Evolutionary conservation across 1,140 invertebrate species (phyloP), one percentile per base, ranked within the genome.

Genomic region (Lordiphosa clarofinis): DNA sequence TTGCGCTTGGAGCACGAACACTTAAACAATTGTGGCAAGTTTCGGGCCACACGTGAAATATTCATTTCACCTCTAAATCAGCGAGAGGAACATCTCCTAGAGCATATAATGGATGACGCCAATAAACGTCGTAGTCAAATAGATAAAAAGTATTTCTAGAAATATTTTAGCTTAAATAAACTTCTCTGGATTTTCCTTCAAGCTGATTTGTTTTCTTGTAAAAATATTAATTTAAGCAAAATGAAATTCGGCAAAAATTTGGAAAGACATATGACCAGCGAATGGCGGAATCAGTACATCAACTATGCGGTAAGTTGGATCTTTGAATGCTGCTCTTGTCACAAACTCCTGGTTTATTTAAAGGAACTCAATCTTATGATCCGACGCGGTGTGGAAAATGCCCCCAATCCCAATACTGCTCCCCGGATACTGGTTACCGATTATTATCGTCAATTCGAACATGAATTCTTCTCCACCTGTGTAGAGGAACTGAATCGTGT

Each of bases 1-100:
- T 1, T 84, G 7, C 73, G 78, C 0, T 24, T 84, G 19, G 78
- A 84, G n/a, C 72, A 84, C 1, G 78, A 84, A 38, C 78, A 84
- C 33, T 35, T 84, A 4, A 60, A 71, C 19, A 84, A 84, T 48
- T 84, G 79, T 35, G 78, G 78, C 1, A 46, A 61, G 0, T 84
- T 73, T 31, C 55, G 78, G 0, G 78, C 78, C 4, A 71, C 56
- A 5, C 44, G 78, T 0, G 78, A 84, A 0, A 79, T 82, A 52
- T 65, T 61, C 10, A 12, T 76, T 15, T 11, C 40, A 0, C n/a
- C 54, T 3, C 6, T 75, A 4, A 54, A 56, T 55, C 13, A 39
- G 0, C 37, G 40, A 4, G 50, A 70, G 33, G 40, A 73, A 8
- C 7, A 21, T 4, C 11, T 56, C 1, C 31, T 71, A 15, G 58